Base-by-base conservation (phyloP, 2,888 invertebrate genomes). In the Euzophera pinguis region DNA sequence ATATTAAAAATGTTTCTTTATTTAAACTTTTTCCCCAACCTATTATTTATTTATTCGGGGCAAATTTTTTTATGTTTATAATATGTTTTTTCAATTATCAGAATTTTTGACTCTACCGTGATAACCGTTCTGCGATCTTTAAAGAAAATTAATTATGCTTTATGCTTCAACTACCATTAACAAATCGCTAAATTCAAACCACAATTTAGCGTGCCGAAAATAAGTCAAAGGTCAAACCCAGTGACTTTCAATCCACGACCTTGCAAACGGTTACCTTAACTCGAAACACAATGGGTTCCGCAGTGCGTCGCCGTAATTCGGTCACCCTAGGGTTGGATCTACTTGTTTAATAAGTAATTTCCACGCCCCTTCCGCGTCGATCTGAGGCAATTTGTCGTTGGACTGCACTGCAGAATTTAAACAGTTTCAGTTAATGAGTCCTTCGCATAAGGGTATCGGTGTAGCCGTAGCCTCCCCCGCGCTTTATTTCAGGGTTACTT, bases 281-380 rank as follows among this genome's bases (percentile, higher is more conserved):
- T 65, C 63, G 67, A 72, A 67, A 69, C 60, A 73, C 74, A 78
- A 77, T 73, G 66, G 70, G 55, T 69, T 69, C 75, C 81, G 83
- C 82, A 83, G 61, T 82, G 83, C 81, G 83, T 62, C 78, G 71
- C 62, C 65, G 66, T 76, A 70, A 75, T 74, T 71, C 68, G 71
- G 62, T 64, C 66, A 56, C 65, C 72, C 69, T 58, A 61, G 64
- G 68, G 59, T 59, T 60, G 60, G 58, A 64, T 60, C 67, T 57
- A 62, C 57, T 58, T 63, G 65, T 65, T 72, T 72, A 73, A 74
- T 73, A 76, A 77, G 71, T 74, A 67, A 73, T 70, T 60, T 62
- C 60, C 64, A 64, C 65, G 63, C 64, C 65, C 62, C 52, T 58
- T 60, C 52, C 55, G 55, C 47, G 60, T 65, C 54, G 37, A 59